Base-by-base conservation (phyloP, 2,113 vertebrate genomes). In the Electrona antarctica region DNA sequence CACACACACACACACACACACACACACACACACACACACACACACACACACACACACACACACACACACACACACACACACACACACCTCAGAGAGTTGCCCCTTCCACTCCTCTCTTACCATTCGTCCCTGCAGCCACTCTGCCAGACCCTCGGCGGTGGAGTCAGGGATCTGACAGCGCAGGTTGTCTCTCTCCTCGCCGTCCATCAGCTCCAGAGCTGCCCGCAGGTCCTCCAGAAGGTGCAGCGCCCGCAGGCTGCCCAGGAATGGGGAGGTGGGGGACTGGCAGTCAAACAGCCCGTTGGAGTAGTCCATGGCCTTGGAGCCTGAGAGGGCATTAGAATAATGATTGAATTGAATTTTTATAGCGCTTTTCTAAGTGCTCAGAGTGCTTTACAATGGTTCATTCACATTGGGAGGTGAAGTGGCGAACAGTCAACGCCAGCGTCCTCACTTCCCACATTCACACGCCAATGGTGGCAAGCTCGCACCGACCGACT, bases 231-330 rank as follows among this genome's bases (percentile, higher is more conserved):
- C 98, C 80, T 99, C 98, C 59, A 98, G 92, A 0, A 99, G 93
- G 60, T 99, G 97, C 78, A 99, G 89, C 0, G 94, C 96, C 15
- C 97, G 94, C n/a, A 98, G 87, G 73, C 96, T 89, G 5, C 98
- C 97, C 87, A 98, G 90, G 88, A 98, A 96, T 0, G 97, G 97
- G 0, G 97, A 98, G 0, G 95, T 96, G 45, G 98, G 97, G 0
- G 98, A 99, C 89, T 99, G 98, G 88, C 97, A 99, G 87, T 98
- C 97, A 64, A 98, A 99, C 72, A 99, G 91, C 21, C 98, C 96
- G 3, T 98, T 99, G 81, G 97, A 94, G 85, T 96, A 99, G 55
- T 98, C 97, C 90, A 99, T 89, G 0, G 97, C 97, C 92, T 99
- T 99, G 56, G 98, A 99, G 87, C 98, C 98, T 99, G 73, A 3